These are phyloP conservation scores for Phylloscopus collybita DNA, from an alignment of 2,797 vertebrate genomes.

Conservation along the genomic window DNA sequence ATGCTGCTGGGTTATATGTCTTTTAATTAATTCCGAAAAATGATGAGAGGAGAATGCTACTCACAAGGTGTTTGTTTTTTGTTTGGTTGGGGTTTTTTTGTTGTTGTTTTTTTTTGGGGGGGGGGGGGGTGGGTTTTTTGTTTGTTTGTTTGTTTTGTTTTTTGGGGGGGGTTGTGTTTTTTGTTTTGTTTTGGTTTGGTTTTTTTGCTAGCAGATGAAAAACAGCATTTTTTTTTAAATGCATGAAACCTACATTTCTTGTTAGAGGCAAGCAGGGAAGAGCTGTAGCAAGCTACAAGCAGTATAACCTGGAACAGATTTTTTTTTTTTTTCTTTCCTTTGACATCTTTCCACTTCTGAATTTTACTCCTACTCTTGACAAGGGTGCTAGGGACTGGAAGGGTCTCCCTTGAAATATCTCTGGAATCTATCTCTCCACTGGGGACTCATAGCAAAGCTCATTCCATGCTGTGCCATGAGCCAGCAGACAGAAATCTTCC, in stretches of 20 bases:
- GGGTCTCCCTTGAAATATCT: neutral
- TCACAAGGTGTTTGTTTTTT: neutral
- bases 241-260: slow-evolving; percentile 5
- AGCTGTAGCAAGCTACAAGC: neutral
- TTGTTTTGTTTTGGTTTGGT: neutral
- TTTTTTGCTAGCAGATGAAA: neutral
- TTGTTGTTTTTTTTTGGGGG: too few relatives aligned
- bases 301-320: neutral
- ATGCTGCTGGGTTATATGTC: neutral
- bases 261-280: neutral
- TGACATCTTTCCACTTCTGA: neutral
- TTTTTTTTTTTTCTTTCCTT: neutral
- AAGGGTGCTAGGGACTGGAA: neutral
- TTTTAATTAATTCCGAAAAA: slow-evolving; percentile 45
- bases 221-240: neutral
- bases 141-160: neutral
- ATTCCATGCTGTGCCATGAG: fast-evolving
- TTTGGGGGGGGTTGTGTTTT: too few relatives aligned
- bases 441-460: neutral
- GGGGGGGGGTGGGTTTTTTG: too few relatives aligned
- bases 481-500: neutral
- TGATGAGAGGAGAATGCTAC: neutral
- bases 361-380: neutral
- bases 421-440: fast-evolving
- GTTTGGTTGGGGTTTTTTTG: neutral